Percentiles rank a stretch among this genome's conserved stretches.
Evolutionary conservation across 2,888 invertebrate species (phyloP).

Genomic region (Himalopsyche japonica): DNA sequence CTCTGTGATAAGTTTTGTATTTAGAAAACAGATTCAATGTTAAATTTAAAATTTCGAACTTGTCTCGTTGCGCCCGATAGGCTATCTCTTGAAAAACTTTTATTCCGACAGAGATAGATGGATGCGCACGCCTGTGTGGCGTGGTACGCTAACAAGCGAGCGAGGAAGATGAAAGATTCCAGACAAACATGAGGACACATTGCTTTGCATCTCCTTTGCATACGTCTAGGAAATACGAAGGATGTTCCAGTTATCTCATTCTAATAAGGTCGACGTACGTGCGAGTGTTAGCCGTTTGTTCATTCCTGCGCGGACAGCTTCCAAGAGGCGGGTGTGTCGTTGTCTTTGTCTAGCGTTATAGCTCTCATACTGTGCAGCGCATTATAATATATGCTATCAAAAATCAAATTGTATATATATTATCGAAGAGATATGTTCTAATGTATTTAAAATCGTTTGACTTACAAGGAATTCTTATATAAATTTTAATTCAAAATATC

Average conservation of each 20-base stretch:
- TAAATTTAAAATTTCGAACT: neutral
- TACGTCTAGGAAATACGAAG: neutral
- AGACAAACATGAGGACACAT: neutral
- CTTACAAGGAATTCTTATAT: no score
- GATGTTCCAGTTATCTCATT: constrained; percentile 1
- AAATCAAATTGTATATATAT: no score
- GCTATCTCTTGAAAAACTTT: constrained; percentile 15
- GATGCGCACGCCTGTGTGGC: constrained; percentile 3
- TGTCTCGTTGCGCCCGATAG: neutral
- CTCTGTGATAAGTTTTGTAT: neutral
- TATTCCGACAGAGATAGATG: constrained; percentile 12
- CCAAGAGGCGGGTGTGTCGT: constrained; percentile 32
- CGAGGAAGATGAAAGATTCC: constrained; percentile 46
- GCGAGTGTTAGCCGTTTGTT: neutral
- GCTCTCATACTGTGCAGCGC: neutral
- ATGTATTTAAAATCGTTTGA: no score
- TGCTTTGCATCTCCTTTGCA: constrained; percentile 1
- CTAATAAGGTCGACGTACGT: constrained; percentile 5
- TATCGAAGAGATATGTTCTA: no score
- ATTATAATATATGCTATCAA: no score
- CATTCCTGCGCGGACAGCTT: constrained; percentile 19
- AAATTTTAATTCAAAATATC: no score
- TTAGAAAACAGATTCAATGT: constrained; percentile 4
- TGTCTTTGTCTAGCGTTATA: constrained; percentile 24
- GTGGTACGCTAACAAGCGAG: constrained; percentile 58